Base-by-base conservation (phyloP, 2,888 invertebrate genomes). In the Monopis laevigella region DNA sequence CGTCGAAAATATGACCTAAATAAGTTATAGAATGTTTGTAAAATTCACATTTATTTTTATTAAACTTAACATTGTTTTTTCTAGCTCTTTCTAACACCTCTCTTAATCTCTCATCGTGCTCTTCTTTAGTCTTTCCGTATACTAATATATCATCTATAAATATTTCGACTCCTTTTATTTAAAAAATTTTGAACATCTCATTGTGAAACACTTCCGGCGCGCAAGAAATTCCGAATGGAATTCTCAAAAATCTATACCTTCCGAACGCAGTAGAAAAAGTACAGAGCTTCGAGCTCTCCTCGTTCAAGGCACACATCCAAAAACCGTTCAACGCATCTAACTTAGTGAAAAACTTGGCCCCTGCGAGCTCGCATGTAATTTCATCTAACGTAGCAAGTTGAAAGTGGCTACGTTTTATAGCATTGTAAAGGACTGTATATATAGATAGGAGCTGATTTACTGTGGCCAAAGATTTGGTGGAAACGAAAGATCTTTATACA, bases 161-260 rank as follows among this genome's bases (percentile, higher is more conserved):
- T 1, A 45, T 26, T 14, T 34, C 45, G 5, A 46, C 45, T 2
- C 44, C 46, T 16, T 40, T 18, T 28, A 30, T 44, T 5, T 19
- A 19, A 35, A 47, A 47, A 12, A 45, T 43, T 42, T 46, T 48
- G 8, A 11, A 19, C 45, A 47, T 47, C 32, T 41, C 43, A 13
- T 44, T 40, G 17, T 47, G 45, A 42, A 47, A 44, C 5, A 47
- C 36, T 38, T 47, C 43, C 24, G 41, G 18, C 16, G 41, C 41
- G 7, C 34, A 14, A 10, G 6, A 8, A 3, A 41, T 21, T 3
- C 41, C 34, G 26, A 41, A 41, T n/a, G 41, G 41, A 5, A 41
- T 2, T 14, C 41, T 26, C 24, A 35, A 17, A 35, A 35, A 41
- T 21, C 26, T 18, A 16, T 13, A 41, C 1, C 41, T 21, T 2